A percentile compares a stretch with the other conserved stretches of the same genome.
Evolutionary conservation across 2,888 invertebrate genomes (phyloP).

Genomic region (Pteria penguin): DNA sequence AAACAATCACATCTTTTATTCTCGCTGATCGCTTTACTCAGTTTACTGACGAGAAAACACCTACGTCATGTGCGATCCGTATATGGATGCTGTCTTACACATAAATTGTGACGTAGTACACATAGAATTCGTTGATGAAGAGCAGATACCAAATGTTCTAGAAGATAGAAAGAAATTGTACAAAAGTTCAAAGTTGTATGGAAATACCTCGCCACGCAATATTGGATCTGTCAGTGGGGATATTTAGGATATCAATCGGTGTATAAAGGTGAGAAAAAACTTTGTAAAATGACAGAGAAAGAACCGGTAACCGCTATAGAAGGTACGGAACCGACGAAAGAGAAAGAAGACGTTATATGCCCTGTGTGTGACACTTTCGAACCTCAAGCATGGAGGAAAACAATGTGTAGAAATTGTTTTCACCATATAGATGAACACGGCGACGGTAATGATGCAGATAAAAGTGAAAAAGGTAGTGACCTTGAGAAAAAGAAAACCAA

Average conservation of each 20-base stretch:
- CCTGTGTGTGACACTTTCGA: conserved; percentile 76
- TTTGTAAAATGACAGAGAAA: conserved; percentile 10
- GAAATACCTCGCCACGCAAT: no score
- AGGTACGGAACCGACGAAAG: not conserved
- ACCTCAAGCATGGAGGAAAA: conserved; percentile 80
- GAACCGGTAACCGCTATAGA: not conserved
- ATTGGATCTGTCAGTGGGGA: no score
- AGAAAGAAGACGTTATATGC: conserved; percentile 43
- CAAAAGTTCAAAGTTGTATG: no score
- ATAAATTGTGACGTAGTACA: conserved; percentile 60
- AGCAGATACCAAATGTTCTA: conserved; percentile 1
- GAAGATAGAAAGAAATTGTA: conserved; percentile 2
- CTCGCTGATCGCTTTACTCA: conserved; percentile 18
- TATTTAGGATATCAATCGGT: no score
- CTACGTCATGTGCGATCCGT: conserved; percentile 37
- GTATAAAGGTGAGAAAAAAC: no score
- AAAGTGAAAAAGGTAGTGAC: conserved; percentile 13
- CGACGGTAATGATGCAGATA: conserved; percentile 42
- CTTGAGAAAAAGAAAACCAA: conserved; percentile 44
- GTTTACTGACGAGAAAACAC: not conserved
- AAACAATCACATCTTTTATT: conserved; percentile 1
- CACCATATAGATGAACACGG: conserved; percentile 72
- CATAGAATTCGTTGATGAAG: conserved; percentile 31
- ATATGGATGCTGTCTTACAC: conserved; percentile 39
- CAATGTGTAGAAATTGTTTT: conserved; percentile 80